Base-by-base conservation (phyloP, 92 coral and sea anemone species). In the Isaurus tuberculatus region DNA sequence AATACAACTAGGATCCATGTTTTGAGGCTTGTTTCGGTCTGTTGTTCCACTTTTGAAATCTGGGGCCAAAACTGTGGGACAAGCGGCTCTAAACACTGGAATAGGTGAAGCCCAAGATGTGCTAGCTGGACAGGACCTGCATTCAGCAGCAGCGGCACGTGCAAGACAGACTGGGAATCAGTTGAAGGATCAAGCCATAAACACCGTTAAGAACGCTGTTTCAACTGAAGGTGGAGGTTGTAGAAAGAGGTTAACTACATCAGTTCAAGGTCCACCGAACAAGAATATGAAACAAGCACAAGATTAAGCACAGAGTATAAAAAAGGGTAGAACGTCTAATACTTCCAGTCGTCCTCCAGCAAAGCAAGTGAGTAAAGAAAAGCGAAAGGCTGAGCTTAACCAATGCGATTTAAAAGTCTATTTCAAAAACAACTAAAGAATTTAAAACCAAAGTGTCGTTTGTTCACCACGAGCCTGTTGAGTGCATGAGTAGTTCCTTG, bases 301-400 rank as follows among this genome's bases (percentile, higher is more conserved):
- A 65, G n/a, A n/a, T n/a, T n/a, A n/a, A n/a, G n/a, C n/a, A n/a
- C n/a, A n/a, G n/a, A n/a, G n/a, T 27, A 65, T 26, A 65, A 26
- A 65, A 27, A 65, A 37, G 8, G 37, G 6, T 9, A 26, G 30
- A 8, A 65, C 36, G 31, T 26, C 1, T 26, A 30, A n/a, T n/a
- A 26, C 70, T 19, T 0, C 34, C 70, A 65, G 70, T 65, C 70
- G 70, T 65, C 70, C 70, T 65, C 28, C 70, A 65, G 70, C 70
- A 65, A 65, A 17, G 51, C 9, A 44, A 44, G 51, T 17, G 51
- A 44, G 15, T 9, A 44, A 30, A 65, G 70, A 15, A 30, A 65
- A 27, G 31, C 70, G 15, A 65, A 65, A 30, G 31, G 70, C 8
- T 26, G 29, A 65, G 29, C 37, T 20, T 37, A 65, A 19, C 29